Conservation (phyloP, 2,888 invertebrate genomes). For the Esperia sulphurella region DNA sequence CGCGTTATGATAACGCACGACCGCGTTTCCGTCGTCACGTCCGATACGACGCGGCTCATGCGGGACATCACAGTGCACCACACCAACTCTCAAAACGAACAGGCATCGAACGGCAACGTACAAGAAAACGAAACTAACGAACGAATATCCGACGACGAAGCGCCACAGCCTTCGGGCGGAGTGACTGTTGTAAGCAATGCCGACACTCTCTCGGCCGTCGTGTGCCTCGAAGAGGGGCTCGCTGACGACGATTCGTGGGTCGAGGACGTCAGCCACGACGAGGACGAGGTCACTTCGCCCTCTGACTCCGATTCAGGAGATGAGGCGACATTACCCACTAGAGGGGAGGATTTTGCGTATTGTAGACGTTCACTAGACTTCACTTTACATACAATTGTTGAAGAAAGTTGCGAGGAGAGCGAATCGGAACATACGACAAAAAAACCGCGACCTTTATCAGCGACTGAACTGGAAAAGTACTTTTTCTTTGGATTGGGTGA, state of each 20-base stretch:
- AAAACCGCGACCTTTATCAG: slow-evolving; percentile 84
- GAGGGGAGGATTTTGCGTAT: slow-evolving; percentile 90
- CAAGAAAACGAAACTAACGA: slow-evolving; percentile 61
- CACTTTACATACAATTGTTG: slow-evolving; percentile 94
- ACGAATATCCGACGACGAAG: slow-evolving; percentile 66
- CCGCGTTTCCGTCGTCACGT: slow-evolving; percentile 86
- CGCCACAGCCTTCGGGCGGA: slow-evolving; percentile 74
- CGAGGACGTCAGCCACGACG: slow-evolving; percentile 90
- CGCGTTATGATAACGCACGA: slow-evolving; percentile 94
- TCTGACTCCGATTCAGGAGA: slow-evolving; percentile 85
- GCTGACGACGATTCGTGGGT: slow-evolving; percentile 96
- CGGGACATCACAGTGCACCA: slow-evolving; percentile 82
- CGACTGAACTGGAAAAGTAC: slow-evolving; percentile 93
- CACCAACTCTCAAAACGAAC: slow-evolving; percentile 80
- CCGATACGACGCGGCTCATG: slow-evolving; percentile 86
- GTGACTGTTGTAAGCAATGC: slow-evolving; percentile 85
- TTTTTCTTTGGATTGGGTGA: slow-evolving; percentile 93
- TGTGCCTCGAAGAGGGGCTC: slow-evolving; percentile 90
- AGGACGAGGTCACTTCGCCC: slow-evolving; percentile 84
- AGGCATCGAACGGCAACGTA: slow-evolving; percentile 40
- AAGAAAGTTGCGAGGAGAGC: slow-evolving; percentile 97
- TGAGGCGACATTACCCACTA: slow-evolving; percentile 83
- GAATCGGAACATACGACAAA: slow-evolving; percentile 84
- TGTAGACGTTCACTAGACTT: slow-evolving; percentile 91
- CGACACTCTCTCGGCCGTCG: slow-evolving; percentile 84